phyloP scores from a whole-genome alignment of 1,140 invertebrate species.

The Zophobas atratus region DNA sequence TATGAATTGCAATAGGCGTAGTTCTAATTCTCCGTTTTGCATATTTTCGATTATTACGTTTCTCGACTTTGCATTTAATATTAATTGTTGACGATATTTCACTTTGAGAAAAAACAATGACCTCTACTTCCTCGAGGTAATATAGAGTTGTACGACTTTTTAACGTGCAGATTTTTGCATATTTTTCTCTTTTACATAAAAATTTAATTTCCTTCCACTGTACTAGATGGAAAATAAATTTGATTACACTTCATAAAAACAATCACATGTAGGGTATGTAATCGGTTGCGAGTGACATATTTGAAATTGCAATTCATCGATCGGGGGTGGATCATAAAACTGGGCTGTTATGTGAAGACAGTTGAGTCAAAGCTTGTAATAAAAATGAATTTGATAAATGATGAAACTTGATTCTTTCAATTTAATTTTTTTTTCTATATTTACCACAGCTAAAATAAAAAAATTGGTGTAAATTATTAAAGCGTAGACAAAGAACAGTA shows the following conservation, averaged over 20 bases:
- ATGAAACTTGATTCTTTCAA: too few relatives aligned
- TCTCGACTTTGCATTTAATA: background rate
- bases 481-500: too few relatives aligned
- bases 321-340: background rate
- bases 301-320: slow-evolving; percentile 2
- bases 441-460: too few relatives aligned
- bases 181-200: background rate
- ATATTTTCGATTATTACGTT: background rate
- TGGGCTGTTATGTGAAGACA: too few relatives aligned
- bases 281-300: slow-evolving; percentile 1
- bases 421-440: too few relatives aligned
- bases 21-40: background rate
- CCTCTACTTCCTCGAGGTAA: too few relatives aligned
- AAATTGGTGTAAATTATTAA: too few relatives aligned
- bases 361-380: too few relatives aligned
- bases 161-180: background rate
- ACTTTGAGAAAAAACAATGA: too few relatives aligned
- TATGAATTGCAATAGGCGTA: background rate
- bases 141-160: background rate
- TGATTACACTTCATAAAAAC: background rate
- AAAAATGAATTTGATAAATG: too few relatives aligned
- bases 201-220: slow-evolving; percentile 5
- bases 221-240: background rate
- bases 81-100: background rate
- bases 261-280: background rate